Conservation (phyloP, 2,888 invertebrate species). For the Lagria hirta region DNA sequence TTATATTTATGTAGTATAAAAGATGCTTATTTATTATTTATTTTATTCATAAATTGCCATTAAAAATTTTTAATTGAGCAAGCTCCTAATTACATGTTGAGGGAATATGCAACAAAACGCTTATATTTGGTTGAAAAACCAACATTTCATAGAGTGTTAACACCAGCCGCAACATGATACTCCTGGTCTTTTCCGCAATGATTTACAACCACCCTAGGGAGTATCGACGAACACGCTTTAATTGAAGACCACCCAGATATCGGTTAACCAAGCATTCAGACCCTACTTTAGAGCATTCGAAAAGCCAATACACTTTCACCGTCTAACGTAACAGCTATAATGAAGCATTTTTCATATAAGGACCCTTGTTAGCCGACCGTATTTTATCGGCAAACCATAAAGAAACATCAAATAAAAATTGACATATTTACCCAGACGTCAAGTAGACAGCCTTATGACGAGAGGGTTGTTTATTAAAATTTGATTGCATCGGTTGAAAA, state of each 20-base stretch:
- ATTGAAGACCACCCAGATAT: constrained; percentile 36
- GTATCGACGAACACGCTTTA: constrained; percentile 32
- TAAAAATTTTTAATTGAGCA: no score
- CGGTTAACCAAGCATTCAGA: constrained; percentile 31
- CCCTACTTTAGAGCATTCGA: constrained; percentile 8
- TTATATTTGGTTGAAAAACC: no score
- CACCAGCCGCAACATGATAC: constrained; percentile 36
- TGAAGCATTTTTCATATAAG: constrained; percentile 32
- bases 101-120: no score
- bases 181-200: constrained; percentile 34
- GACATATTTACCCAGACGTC: constrained; percentile 15
- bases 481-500: no score
- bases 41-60: no score
- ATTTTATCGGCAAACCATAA: constrained; percentile 26
- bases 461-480: no score
- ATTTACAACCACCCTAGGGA: constrained; percentile 35
- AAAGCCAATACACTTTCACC: constrained; percentile 13
- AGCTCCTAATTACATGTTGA: no score
- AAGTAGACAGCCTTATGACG: no score
- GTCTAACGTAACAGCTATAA: constrained; percentile 24
- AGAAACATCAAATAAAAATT: constrained; percentile 18
- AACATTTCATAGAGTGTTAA: no score
- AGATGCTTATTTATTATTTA: no score
- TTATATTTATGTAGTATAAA: no score
- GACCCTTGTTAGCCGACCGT: constrained; percentile 31